phyloP scores from a whole-genome alignment of 1,140 invertebrate genomes.

The Drosophila arizonae region DNA sequence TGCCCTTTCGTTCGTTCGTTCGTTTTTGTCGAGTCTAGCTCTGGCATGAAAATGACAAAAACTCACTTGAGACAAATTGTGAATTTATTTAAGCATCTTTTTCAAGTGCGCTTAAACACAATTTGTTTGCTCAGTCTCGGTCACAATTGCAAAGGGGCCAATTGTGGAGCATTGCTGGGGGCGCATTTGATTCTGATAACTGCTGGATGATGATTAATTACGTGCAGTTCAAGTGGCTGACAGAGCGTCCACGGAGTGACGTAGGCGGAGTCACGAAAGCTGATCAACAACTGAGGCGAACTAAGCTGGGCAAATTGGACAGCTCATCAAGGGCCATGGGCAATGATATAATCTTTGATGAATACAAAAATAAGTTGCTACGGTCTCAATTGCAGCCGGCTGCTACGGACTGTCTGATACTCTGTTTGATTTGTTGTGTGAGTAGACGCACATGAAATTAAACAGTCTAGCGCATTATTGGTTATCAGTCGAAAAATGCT shows the following conservation, averaged over 20 bases:
- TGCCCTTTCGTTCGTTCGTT: neutral
- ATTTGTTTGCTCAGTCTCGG: conserved; percentile 52
- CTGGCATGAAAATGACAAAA: conserved; percentile 69
- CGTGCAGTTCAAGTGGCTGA: conserved; percentile 49
- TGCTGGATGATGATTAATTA: conserved; percentile 76
- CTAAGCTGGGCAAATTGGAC: conserved; percentile 63
- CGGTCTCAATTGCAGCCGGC: neutral
- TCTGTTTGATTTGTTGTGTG: neutral
- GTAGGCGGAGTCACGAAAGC: conserved; percentile 1
- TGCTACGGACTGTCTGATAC: neutral
- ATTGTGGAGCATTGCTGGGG: conserved; percentile 20
- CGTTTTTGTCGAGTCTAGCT: neutral
- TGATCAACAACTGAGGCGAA: conserved; percentile 59
- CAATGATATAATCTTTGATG: conserved; percentile 62
- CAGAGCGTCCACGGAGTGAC: neutral
- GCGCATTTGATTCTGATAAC: conserved; percentile 55
- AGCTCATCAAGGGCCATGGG: conserved; percentile 57
- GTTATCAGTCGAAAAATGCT: too few species aligned
- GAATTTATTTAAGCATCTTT: conserved; percentile 66
- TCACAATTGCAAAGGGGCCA: conserved; percentile 11
- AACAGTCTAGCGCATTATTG: too few species aligned
- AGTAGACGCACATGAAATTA: neutral
- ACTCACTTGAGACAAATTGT: conserved; percentile 79
- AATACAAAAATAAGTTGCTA: conserved; percentile 1
- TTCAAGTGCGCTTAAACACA: conserved; percentile 69